Evolutionary conservation across 2,888 invertebrate species (phyloP).

Genomic region (Chalcosyrphus nemorum): DNA sequence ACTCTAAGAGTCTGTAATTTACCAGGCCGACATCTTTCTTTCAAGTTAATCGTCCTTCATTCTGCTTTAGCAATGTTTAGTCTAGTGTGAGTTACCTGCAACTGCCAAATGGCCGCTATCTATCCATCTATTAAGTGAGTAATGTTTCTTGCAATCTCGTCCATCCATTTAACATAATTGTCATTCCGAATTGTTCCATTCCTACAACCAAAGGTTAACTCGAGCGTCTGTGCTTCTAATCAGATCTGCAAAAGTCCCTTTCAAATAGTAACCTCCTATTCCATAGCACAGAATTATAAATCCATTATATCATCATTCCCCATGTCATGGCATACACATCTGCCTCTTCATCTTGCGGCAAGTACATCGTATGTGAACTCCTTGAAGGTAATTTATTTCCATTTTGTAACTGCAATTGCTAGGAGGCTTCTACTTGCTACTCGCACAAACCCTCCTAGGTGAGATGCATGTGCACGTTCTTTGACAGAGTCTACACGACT

Average conservation of each 20-base stretch:
- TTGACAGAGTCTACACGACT: neutral
- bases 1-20: too few relatives aligned
- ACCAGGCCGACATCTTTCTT: too few relatives aligned
- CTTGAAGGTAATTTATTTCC: constrained; percentile 10
- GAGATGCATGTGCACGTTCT: constrained; percentile 5
- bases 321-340: neutral
- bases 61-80: too few relatives aligned
- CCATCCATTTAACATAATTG: too few relatives aligned
- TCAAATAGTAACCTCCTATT: neutral
- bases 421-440: too few relatives aligned
- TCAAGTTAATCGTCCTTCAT: too few relatives aligned
- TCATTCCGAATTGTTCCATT: too few relatives aligned
- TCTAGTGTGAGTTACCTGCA: too few relatives aligned
- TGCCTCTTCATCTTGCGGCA: neutral
- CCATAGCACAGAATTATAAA: neutral
- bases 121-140: too few relatives aligned
- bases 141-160: too few relatives aligned
- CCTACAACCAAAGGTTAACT: neutral
- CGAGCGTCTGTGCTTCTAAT: neutral
- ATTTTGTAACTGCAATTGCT: constrained; percentile 19
- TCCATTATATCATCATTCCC: neutral
- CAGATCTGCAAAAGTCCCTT: neutral
- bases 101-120: too few relatives aligned
- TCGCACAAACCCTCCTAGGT: too few relatives aligned
- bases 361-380: neutral